Conservation (phyloP, 2,797 vertebrate species). For the Acomys russatus region DNA sequence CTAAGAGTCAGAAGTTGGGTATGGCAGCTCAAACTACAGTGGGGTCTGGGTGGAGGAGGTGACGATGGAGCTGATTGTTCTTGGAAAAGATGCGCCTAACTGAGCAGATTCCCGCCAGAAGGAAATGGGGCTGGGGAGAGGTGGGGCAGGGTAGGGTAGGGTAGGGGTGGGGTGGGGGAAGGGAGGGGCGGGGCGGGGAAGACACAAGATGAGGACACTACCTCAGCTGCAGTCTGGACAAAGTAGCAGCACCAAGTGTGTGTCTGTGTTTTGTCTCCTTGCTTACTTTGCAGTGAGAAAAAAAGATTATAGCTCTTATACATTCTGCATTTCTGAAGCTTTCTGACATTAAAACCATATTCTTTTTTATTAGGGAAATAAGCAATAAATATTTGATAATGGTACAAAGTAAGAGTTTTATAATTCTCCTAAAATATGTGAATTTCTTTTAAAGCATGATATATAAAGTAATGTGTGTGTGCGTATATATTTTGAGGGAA, state of each 20-base stretch:
- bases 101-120: neutral
- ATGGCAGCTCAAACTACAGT: neutral
- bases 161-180: no score
- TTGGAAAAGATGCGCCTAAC: neutral
- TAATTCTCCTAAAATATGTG: slow-evolving; percentile 27
- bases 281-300: slow-evolving; percentile 12
- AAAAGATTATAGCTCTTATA: neutral
- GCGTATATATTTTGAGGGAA: slow-evolving; percentile 45
- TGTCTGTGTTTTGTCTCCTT: slow-evolving; percentile 28
- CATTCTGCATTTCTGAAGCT: slow-evolving; percentile 48
- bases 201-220: neutral
- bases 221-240: neutral
- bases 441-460: slow-evolving; percentile 55
- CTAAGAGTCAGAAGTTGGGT: neutral
- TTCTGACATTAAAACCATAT: slow-evolving; percentile 46
- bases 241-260: no score
- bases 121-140: neutral
- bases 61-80: neutral
- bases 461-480: slow-evolving; percentile 60
- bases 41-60: neutral
- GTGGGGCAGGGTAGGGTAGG: no score
- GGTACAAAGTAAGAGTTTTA: slow-evolving; percentile 17
- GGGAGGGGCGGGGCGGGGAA: no score
- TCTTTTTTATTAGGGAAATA: slow-evolving; percentile 58
- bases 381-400: slow-evolving; percentile 38